Conservation (phyloP, 2,797 vertebrate species). For the Corythornis leucogaster region DNA sequence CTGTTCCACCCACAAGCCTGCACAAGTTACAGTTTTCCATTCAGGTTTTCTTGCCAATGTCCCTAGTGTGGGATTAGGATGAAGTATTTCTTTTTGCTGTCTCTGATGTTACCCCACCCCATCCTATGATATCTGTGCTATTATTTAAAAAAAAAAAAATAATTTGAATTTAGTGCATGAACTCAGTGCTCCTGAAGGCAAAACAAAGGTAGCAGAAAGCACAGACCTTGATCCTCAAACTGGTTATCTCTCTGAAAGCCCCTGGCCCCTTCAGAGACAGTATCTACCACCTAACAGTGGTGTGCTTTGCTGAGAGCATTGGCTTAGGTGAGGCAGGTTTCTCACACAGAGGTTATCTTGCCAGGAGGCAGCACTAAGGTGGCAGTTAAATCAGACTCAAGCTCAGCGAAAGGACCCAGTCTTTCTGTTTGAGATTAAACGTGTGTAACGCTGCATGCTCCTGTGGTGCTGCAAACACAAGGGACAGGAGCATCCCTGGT, state of each 20-base stretch:
- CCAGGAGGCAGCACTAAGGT: neutral
- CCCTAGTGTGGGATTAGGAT: neutral
- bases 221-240: neutral
- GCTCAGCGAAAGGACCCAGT: neutral
- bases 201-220: neutral
- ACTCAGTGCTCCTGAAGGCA: neutral
- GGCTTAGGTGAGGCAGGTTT: neutral
- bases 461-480: neutral
- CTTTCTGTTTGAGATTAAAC: neutral
- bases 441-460: neutral
- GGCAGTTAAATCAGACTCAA: neutral
- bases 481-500: neutral
- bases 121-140: neutral
- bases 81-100: neutral
- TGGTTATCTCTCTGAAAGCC: neutral
- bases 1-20: neutral
- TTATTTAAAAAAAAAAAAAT: no score
- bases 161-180: neutral
- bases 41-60: neutral
- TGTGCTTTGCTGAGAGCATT: neutral
- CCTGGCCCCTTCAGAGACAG: neutral
- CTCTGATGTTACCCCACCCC: neutral
- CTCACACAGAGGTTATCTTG: neutral
- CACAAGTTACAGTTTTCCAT: neutral
- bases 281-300: rapidly evolving